Evolutionary conservation across 2,113 vertebrate species (phyloP), one percentile per base, ranked within the genome.

Genomic region (Montifringilla adamsi): DNA sequence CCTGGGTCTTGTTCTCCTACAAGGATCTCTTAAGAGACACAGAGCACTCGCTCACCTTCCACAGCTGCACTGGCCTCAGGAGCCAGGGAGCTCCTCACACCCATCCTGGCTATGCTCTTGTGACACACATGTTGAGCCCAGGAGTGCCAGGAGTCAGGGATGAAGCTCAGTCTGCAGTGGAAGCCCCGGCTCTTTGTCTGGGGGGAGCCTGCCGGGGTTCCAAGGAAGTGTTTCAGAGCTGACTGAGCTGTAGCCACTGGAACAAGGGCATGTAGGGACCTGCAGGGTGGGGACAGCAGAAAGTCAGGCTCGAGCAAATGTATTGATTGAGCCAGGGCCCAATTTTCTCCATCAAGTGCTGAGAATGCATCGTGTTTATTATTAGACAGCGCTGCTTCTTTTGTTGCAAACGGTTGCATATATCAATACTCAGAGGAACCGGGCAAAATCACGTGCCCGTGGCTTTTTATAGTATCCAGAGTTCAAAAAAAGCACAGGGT

Each of bases 1-100:
- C 28, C 35, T 26, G 35, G 30, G 8, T 88, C 47, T 70, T 70
- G 10, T 19, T 84, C 35, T 93, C n/a, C 47, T 73, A 46, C 12
- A 73, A 62, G 37, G 64, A 72, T 56, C 12, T 90, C 41, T 35
- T 12, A 59, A 67, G 33, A 70, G n/a, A n/a, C 23, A 28, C 8
- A 3, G 74, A 62, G 43, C 9, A 15, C 35, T 72, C 7, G 0
- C 33, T 88, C 37, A 47, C 15, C 44, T 82, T 67, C 44, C 52
- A 12, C 0, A 0, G 43, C 58, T 58, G 15, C 53, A 15, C 1
- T 19, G 27, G 47, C 10, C 52, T 5, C 2, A 2, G 31, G 53
- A 84, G 27, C 24, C 47, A 31, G 39, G 72, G 26, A 27, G 28
- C 28, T 83, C 24, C 67, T 58, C 72, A 69, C 2, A 4, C 33